These are phyloP conservation scores for Chitala chitala DNA, from an alignment of 2,113 vertebrate species.

Conservation along the genomic window DNA sequence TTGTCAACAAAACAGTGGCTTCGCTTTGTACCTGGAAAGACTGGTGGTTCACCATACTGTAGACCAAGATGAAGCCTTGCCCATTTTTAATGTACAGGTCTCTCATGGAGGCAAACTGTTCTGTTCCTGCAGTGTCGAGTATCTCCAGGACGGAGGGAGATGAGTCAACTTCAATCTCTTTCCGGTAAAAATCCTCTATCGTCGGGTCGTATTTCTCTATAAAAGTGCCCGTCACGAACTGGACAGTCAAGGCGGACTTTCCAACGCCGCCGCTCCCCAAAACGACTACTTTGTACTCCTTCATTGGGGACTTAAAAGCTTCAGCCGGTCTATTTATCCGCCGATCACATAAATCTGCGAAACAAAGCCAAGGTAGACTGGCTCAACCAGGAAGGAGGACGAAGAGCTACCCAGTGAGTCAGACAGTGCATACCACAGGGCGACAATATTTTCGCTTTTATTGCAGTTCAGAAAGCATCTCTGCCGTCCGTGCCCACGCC, in stretches of 20 bases:
- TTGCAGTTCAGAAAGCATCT: too few relatives aligned
- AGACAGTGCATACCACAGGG: too few relatives aligned
- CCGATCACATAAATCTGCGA: too few relatives aligned
- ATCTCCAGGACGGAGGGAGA: constrained; percentile 64
- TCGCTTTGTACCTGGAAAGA: constrained; percentile 67
- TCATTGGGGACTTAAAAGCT: constrained; percentile 61
- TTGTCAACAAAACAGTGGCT: neutral
- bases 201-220: constrained; percentile 92
- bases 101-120: constrained; percentile 92
- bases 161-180: constrained; percentile 66
- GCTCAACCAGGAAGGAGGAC: too few relatives aligned
- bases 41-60: constrained; percentile 74
- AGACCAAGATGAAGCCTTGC: constrained; percentile 63
- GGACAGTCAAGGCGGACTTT: constrained; percentile 85
- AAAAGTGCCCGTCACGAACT: constrained; percentile 88
- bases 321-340: too few relatives aligned
- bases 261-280: constrained; percentile 87
- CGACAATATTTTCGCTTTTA: too few relatives aligned
- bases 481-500: too few relatives aligned
- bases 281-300: constrained; percentile 93
- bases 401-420: too few relatives aligned
- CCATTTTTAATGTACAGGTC: constrained; percentile 76
- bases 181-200: constrained; percentile 80
- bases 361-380: too few relatives aligned
- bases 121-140: constrained; percentile 70